Conservation (phyloP, 1,140 invertebrate species). For the Zaprionus taronus region DNA sequence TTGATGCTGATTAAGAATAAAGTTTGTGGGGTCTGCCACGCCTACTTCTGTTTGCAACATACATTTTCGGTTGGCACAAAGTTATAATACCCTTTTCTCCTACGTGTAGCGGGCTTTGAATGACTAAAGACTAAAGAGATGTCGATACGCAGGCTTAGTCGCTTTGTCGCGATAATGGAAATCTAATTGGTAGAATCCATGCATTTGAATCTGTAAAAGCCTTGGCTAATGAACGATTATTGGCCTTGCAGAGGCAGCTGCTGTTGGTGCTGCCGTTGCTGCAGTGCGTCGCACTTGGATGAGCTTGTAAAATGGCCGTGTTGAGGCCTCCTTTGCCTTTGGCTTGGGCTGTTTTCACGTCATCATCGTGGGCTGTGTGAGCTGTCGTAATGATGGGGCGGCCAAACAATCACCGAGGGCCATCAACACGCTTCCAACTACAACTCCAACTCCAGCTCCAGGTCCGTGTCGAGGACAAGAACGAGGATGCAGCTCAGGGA, state of each 20-base stretch:
- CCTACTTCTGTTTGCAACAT: too few relatives aligned
- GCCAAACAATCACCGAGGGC: conserved; percentile 65
- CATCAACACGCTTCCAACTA: conserved; percentile 45
- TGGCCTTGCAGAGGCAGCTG: conserved; percentile 7
- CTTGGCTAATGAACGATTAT: conserved; percentile 11
- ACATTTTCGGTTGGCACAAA: too few relatives aligned
- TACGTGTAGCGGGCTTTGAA: too few relatives aligned
- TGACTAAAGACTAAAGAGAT: neutral
- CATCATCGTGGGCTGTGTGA: conserved; percentile 15
- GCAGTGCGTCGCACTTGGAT: neutral
- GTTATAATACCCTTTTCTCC: too few relatives aligned
- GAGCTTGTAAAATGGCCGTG: conserved; percentile 2
- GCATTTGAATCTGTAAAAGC: neutral
- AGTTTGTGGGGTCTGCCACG: too few relatives aligned
- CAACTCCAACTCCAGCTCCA: neutral
- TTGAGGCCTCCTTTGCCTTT: neutral
- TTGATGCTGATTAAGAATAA: too few relatives aligned
- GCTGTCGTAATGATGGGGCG: conserved; percentile 54
- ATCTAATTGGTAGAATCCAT: neutral
- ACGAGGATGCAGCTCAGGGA: neutral
- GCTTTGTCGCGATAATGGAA: neutral
- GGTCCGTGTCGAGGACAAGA: neutral
- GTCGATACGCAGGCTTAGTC: neutral
- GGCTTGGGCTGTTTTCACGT: conserved; percentile 20
- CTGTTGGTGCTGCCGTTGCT: neutral